phyloP scores from a whole-genome alignment of 2,888 invertebrate species.

The Cheilosia vulpina region DNA sequence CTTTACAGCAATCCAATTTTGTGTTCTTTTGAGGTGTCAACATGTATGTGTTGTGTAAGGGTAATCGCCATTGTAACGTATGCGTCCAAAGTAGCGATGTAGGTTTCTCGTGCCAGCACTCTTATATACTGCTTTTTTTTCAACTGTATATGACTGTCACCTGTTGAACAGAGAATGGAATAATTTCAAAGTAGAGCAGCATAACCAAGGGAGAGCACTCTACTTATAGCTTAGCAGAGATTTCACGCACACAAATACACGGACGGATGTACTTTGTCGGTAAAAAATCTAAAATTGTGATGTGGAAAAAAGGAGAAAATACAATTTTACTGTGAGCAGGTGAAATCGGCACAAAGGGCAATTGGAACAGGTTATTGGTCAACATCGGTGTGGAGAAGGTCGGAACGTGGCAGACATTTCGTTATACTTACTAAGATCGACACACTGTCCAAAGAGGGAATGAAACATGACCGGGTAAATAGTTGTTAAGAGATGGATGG shows the following conservation, averaged over 20 bases:
- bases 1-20: not conserved
- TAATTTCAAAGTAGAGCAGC: constrained; percentile 36
- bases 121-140: not conserved
- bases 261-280: constrained; percentile 44
- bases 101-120: constrained; percentile 24
- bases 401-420: not conserved
- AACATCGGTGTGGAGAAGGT: constrained; percentile 17
- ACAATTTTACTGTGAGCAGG: constrained; percentile 9
- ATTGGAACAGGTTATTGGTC: constrained; percentile 52
- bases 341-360: constrained; percentile 4
- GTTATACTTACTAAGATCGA: constrained; percentile 15
- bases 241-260: constrained; percentile 31
- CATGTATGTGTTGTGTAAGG: constrained; percentile 36
- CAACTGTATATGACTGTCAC: constrained; percentile 58
- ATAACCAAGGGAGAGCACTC: constrained; percentile 13
- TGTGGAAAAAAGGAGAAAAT: constrained; percentile 3
- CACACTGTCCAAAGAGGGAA: constrained; percentile 10
- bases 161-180: constrained; percentile 69
- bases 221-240: constrained; percentile 21
- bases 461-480: constrained; percentile 30
- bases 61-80: constrained; percentile 34
- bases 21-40: not conserved
- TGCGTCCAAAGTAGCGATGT: constrained; percentile 34
- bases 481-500: constrained; percentile 27
- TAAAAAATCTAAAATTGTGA: constrained; percentile 42